Conservation (phyloP, 2,797 vertebrate species). For the Chloroceryle amazona region DNA sequence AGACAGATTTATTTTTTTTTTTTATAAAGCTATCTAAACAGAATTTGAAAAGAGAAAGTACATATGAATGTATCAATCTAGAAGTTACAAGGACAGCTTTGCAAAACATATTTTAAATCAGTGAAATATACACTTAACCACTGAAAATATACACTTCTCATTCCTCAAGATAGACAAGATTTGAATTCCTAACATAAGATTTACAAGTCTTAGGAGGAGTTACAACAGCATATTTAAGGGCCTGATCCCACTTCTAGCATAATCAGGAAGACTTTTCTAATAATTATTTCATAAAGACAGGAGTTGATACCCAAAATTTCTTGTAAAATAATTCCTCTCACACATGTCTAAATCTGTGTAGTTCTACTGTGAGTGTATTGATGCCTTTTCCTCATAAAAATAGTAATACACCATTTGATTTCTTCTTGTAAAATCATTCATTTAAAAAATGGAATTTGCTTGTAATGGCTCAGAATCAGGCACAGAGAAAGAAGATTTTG, state of each 20-base stretch:
- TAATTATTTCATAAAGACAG: slow-evolving; percentile 5
- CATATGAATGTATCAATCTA: slow-evolving; percentile 51
- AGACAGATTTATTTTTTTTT: not conserved
- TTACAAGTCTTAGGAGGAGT: slow-evolving; percentile 53
- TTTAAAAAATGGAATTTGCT: not conserved
- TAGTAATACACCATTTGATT: not conserved
- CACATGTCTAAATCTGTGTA: not conserved
- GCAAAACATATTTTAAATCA: slow-evolving; percentile 58
- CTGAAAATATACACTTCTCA: slow-evolving; percentile 59
- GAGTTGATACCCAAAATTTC: not conserved
- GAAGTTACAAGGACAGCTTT: slow-evolving; percentile 36
- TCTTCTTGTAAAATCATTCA: not conserved
- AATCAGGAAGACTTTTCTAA: not conserved
- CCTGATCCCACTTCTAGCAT: not conserved
- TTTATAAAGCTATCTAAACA: slow-evolving; percentile 42
- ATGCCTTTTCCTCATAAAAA: not conserved
- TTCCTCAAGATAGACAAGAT: slow-evolving; percentile 51
- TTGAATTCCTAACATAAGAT: slow-evolving; percentile 1
- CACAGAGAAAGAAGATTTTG: not conserved
- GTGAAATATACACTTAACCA: slow-evolving; percentile 18
- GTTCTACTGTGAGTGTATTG: not conserved
- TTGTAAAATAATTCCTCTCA: slow-evolving; percentile 16
- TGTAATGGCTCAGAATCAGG: not conserved
- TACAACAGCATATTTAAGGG: not conserved
- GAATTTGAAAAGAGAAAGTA: slow-evolving; percentile 23